Conservation (phyloP, 2,888 invertebrate species). For the Eustalomyia histrio region DNA sequence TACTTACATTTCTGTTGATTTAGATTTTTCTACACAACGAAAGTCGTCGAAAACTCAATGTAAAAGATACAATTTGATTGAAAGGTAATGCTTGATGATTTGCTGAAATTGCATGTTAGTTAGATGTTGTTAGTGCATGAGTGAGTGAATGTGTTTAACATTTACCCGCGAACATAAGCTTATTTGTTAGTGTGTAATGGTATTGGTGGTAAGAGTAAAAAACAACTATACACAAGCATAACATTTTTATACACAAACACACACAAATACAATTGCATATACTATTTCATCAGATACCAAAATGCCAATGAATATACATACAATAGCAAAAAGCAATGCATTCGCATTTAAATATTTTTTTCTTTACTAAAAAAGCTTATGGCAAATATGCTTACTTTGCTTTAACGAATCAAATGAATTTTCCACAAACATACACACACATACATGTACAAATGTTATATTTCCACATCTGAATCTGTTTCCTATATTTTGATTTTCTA, state of each 20-base stretch:
- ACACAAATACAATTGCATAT: background rate
- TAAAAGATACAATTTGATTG: slow-evolving; percentile 19
- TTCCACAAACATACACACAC: background rate
- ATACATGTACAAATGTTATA: background rate
- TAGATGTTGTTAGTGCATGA: background rate
- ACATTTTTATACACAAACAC: slow-evolving; percentile 1
- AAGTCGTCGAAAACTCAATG: background rate
- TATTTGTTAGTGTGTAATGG: slow-evolving; percentile 15
- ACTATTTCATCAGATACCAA: too few relatives aligned
- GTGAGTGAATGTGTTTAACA: slow-evolving; percentile 3
- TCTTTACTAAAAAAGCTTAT: too few relatives aligned
- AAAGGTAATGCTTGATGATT: slow-evolving; percentile 21
- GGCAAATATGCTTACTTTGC: background rate
- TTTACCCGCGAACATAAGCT: slow-evolving; percentile 29
- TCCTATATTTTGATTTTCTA: background rate
- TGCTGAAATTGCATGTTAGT: slow-evolving; percentile 39
- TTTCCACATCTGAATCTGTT: too few relatives aligned
- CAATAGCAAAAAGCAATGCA: too few relatives aligned
- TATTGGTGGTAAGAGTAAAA: background rate
- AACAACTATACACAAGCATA: slow-evolving; percentile 1
- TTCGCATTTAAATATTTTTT: background rate
- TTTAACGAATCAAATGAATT: background rate
- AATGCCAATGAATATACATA: background rate
- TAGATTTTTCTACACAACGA: slow-evolving; percentile 1
- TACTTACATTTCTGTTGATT: background rate